phyloP scores from a whole-genome alignment of 2,888 invertebrate species.

The Norana najaformis region DNA sequence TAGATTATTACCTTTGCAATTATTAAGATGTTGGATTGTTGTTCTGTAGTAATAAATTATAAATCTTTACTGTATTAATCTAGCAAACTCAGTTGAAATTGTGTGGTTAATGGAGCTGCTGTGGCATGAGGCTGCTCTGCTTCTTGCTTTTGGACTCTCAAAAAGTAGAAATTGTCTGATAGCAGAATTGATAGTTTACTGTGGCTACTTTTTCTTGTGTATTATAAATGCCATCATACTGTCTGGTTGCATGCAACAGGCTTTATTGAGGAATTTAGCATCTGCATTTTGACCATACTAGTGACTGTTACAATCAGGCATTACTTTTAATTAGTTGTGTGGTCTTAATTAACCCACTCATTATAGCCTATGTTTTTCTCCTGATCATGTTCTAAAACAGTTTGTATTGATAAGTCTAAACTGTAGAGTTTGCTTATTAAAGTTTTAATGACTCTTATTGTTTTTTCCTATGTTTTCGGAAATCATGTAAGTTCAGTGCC shows the following conservation, averaged over 20 bases:
- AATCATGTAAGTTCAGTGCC: not conserved
- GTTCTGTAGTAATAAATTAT: not conserved
- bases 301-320: not conserved
- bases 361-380: not conserved
- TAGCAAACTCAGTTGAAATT: not conserved
- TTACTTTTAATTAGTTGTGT: not conserved
- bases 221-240: not conserved
- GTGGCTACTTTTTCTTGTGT: not conserved
- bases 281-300: not conserved
- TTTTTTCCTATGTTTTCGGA: not conserved
- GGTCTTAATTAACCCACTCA: not conserved
- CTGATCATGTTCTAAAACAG: conserved; percentile 6
- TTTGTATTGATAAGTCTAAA: not conserved
- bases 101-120: not conserved
- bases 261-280: not conserved
- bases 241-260: not conserved
- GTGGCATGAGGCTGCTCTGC: not conserved
- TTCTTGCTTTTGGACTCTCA: not conserved
- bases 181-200: not conserved
- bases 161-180: no score
- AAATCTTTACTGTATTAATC: not conserved
- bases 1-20: not conserved
- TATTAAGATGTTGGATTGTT: not conserved
- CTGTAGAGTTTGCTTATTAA: not conserved
- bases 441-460: not conserved